These are phyloP conservation scores for Blennius ocellaris DNA, from an alignment of 2,113 vertebrate species.

Conservation along the genomic window DNA sequence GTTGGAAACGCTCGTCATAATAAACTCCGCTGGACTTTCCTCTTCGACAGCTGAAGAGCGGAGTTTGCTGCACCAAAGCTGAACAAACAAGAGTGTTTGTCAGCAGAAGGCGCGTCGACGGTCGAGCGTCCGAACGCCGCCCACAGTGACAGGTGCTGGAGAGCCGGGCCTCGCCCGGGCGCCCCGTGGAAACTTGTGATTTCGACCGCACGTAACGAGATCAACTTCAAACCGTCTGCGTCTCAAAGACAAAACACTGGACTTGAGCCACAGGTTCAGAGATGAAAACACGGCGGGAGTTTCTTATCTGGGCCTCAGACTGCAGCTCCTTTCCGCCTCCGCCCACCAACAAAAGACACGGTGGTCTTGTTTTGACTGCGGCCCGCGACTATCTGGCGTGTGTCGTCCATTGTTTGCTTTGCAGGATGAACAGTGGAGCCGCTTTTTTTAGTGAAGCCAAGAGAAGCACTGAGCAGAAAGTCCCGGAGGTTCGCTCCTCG, in stretches of 20 bases:
- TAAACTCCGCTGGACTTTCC: conserved; percentile 48
- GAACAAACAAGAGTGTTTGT: conserved; percentile 73
- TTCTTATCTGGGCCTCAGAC: conserved; percentile 46
- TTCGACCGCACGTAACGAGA: background rate
- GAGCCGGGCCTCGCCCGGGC: conserved; percentile 10
- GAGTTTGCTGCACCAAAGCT: conserved; percentile 55
- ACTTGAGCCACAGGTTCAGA: conserved; percentile 1
- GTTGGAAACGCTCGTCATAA: conserved; percentile 62
- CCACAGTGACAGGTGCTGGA: conserved; percentile 18
- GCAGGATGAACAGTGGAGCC: conserved; percentile 50
- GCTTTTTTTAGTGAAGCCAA: conserved; percentile 63
- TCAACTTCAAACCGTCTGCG: background rate
- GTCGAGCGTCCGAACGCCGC: conserved; percentile 13
- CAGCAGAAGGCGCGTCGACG: conserved; percentile 22
- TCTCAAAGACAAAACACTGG: conserved; percentile 35
- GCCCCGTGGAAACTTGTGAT: conserved; percentile 13
- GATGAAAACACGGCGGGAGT: conserved; percentile 20
- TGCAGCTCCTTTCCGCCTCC: conserved; percentile 29
- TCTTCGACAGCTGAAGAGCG: conserved; percentile 22
- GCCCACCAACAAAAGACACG: conserved; percentile 28
- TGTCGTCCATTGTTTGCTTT: conserved; percentile 66
- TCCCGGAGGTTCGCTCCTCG: conserved; percentile 3
- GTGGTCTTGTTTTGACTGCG: conserved; percentile 47
- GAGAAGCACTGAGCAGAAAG: conserved; percentile 12
- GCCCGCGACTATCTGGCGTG: conserved; percentile 45